These are phyloP conservation scores for Diaphora mendica DNA, from an alignment of 2,888 invertebrate genomes.

Conservation along the genomic window DNA sequence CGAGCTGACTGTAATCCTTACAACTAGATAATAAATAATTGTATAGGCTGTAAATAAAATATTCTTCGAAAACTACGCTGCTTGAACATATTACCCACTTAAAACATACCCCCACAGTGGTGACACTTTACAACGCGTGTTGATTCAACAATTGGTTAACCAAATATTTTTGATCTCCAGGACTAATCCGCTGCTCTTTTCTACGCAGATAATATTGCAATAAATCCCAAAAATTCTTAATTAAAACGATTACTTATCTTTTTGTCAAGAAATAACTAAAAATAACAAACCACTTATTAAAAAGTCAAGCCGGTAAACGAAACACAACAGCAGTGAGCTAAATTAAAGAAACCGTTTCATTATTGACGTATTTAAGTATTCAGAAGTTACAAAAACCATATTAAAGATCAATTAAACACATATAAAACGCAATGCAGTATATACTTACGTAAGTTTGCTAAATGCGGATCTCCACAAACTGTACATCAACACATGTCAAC, in stretches of 20 bases:
- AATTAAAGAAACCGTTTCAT: constrained; percentile 23
- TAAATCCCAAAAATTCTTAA: constrained; percentile 51
- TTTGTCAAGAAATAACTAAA: constrained; percentile 27
- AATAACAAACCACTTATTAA: constrained; percentile 27
- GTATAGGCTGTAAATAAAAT: neutral
- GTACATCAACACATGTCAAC: constrained; percentile 62
- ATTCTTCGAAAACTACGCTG: neutral
- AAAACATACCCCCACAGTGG: neutral
- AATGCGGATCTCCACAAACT: constrained; percentile 64
- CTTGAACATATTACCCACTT: neutral
- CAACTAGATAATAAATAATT: neutral
- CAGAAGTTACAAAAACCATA: constrained; percentile 13
- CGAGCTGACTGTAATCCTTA: neutral
- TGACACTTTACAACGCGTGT: neutral
- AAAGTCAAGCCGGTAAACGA: constrained; percentile 19
- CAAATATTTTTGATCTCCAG: constrained; percentile 8
- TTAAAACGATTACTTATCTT: constrained; percentile 40
- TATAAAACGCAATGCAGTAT: constrained; percentile 81
- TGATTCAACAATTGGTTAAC: constrained; percentile 12
- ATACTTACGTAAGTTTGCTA: constrained; percentile 83
- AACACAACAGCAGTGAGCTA: constrained; percentile 14
- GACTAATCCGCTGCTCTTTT: neutral
- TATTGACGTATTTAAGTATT: constrained; percentile 10
- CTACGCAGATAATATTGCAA: neutral
- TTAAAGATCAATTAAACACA: constrained; percentile 38